Conservation (phyloP, 2,888 invertebrate species). For the Aspidiotus destructor region DNA sequence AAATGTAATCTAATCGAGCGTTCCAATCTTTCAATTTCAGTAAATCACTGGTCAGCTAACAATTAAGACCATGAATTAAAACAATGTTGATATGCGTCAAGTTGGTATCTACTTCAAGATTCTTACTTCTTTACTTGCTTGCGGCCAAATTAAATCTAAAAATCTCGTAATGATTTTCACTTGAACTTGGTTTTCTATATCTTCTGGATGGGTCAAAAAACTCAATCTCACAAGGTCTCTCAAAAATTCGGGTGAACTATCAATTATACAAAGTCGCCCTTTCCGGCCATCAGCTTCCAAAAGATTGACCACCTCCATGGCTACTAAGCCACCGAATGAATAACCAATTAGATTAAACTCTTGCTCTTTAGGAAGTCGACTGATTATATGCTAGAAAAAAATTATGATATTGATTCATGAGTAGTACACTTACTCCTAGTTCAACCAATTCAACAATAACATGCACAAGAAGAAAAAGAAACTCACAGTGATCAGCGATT, state of each 20-base stretch:
- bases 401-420: neutral
- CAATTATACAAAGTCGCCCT: constrained; percentile 62
- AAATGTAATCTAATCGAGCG: constrained; percentile 48
- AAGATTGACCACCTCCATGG: constrained; percentile 62
- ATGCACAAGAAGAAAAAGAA: neutral
- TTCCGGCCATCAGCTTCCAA: constrained; percentile 57
- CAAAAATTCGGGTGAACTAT: constrained; percentile 67
- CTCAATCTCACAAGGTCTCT: constrained; percentile 43
- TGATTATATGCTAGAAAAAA: constrained; percentile 49
- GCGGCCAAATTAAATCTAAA: constrained; percentile 37
- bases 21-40: constrained; percentile 48
- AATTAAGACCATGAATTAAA: neutral
- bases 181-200: constrained; percentile 48
- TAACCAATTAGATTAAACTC: constrained; percentile 73
- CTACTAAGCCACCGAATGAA: constrained; percentile 73
- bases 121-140: constrained; percentile 35
- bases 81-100: too few relatives aligned
- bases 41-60: constrained; percentile 35
- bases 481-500: constrained; percentile 37
- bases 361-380: constrained; percentile 50
- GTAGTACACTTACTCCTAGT: neutral
- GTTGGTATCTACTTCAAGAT: neutral
- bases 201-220: constrained; percentile 34
- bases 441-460: neutral
- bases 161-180: constrained; percentile 51